Conservation (phyloP, 2,797 vertebrate species). For the Martes flavigula region DNA sequence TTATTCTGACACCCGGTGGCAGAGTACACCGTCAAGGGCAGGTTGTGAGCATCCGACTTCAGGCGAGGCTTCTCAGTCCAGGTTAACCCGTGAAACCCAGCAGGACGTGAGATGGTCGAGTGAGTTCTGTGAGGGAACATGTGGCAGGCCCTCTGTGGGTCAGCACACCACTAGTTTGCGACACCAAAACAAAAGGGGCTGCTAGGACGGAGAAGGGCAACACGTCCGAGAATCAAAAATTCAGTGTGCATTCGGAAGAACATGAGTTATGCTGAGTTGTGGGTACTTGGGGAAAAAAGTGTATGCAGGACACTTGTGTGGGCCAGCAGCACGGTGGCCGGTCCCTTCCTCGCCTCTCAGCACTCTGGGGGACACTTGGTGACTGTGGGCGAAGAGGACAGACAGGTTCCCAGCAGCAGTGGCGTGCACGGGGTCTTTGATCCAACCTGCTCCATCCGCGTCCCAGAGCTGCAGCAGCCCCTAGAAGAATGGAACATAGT, state of each 20-base stretch:
- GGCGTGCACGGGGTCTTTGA: accelerated
- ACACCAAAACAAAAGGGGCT: neutral
- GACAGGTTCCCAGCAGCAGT: neutral
- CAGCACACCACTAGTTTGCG: no score
- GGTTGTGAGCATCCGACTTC: neutral
- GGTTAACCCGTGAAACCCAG: neutral
- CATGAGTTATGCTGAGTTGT: neutral
- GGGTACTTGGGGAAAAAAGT: neutral
- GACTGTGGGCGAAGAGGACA: neutral
- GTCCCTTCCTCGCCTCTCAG: neutral
- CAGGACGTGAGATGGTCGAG: neutral
- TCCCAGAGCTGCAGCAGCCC: neutral
- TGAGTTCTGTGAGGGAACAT: neutral
- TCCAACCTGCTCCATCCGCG: neutral
- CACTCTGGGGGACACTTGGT: neutral
- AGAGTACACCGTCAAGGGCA: neutral
- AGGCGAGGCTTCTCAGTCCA: neutral
- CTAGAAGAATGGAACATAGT: neutral
- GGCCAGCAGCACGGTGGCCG: neutral
- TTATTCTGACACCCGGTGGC: neutral
- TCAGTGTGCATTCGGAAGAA: neutral
- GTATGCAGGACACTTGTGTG: no score
- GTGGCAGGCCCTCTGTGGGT: neutral
- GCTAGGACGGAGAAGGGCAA: neutral
- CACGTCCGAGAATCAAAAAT: neutral